These are phyloP conservation scores for Panulirus ornatus DNA, from an alignment of 1,140 invertebrate genomes.

Conservation along the genomic window DNA sequence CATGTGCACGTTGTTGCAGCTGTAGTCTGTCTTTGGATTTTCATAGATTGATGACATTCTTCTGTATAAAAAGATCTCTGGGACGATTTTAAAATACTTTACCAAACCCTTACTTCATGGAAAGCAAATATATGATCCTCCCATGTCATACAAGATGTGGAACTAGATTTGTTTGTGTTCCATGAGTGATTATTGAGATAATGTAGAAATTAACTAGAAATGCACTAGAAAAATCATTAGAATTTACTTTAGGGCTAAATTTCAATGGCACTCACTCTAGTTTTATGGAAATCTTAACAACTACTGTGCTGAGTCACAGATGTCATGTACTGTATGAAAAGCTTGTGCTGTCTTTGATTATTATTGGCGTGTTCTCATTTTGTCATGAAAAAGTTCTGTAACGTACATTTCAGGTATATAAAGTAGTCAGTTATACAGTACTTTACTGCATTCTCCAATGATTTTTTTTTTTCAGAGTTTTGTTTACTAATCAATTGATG, in stretches of 20 bases:
- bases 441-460: background rate
- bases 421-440: no score
- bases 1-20: background rate
- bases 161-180: background rate
- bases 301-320: background rate
- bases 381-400: background rate
- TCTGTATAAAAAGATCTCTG: background rate
- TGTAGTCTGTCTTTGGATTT: background rate
- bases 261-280: background rate
- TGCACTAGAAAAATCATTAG: background rate
- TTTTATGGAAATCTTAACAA: background rate
- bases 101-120: background rate
- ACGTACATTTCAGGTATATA: background rate
- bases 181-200: no score
- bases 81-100: conserved; percentile 10
- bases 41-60: conserved; percentile 10
- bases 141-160: background rate
- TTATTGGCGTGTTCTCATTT: background rate
- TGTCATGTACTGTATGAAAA: background rate
- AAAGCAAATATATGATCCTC: background rate
- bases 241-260: background rate
- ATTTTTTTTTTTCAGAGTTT: no score
- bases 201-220: background rate
- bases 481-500: no score
- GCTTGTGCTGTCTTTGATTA: background rate